Percentiles rank a stretch among this genome's conserved stretches.
phyloP scores from a whole-genome alignment of 2,797 vertebrate species.

The Cyprinella venusta region DNA sequence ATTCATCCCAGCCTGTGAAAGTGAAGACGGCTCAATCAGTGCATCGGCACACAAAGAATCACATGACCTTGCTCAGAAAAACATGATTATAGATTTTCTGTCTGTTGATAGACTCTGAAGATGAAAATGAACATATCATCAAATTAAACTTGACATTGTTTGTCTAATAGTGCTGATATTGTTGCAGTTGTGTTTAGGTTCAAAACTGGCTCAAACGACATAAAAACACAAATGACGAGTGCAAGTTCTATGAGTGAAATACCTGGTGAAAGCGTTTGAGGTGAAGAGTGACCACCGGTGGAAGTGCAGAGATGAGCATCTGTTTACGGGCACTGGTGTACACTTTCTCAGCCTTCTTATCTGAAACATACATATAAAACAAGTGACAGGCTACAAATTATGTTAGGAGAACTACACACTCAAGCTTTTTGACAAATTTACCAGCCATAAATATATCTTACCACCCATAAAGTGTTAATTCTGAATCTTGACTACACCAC shows the following conservation, averaged over 20 bases:
- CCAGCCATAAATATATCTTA: neutral
- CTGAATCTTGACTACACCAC: neutral
- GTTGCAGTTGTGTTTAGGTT: neutral
- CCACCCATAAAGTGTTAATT: neutral
- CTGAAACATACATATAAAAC: conserved; percentile 57
- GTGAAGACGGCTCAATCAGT: conserved; percentile 28
- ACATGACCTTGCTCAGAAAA: conserved; percentile 11
- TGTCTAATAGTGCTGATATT: neutral
- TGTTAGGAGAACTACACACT: neutral
- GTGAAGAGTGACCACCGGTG: conserved; percentile 92
- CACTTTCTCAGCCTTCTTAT: conserved; percentile 88
- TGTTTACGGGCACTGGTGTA: conserved; percentile 97
- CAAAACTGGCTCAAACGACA: neutral
- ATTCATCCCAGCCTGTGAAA: conserved; percentile 89
- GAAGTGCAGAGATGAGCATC: conserved; percentile 91
- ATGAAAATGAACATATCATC: neutral
- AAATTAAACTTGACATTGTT: neutral
- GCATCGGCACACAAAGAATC: conserved; percentile 21
- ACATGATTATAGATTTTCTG: neutral
- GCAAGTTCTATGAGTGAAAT: neutral
- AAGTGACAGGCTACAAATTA: neutral
- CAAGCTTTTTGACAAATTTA: neutral
- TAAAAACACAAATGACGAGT: neutral
- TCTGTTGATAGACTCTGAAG: neutral
- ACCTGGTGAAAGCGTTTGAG: conserved; percentile 99